Conservation (phyloP, 2,797 vertebrate genomes). For the Parauchenoglanis ngamensis region DNA sequence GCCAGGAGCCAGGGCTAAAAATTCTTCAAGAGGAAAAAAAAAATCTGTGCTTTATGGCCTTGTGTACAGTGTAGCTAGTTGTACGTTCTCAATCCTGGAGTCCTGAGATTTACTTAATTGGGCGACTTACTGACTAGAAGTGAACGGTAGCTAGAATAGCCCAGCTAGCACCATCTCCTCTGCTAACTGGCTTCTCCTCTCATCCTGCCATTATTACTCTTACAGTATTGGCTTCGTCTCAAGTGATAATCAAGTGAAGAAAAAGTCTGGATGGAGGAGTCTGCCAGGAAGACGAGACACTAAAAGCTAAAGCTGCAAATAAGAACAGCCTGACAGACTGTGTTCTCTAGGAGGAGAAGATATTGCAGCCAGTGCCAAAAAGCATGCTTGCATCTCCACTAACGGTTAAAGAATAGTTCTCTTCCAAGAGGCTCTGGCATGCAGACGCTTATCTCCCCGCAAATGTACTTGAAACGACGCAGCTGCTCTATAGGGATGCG, state of each 20-base stretch:
- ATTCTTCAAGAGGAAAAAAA: conserved; percentile 5
- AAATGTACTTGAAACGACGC: conserved; percentile 57
- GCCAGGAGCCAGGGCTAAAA: not conserved
- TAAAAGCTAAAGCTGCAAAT: conserved; percentile 18
- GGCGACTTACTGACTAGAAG: not conserved
- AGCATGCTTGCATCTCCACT: conserved; percentile 21
- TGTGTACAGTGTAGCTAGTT: not conserved
- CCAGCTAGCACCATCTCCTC: not conserved
- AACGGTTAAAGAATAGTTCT: conserved; percentile 24
- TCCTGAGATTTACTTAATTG: not conserved
- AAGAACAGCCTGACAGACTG: conserved; percentile 29
- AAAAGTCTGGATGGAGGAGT: not conserved
- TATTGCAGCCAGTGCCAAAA: conserved; percentile 34
- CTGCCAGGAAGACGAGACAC: conserved; percentile 10
- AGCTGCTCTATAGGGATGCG: conserved; percentile 59
- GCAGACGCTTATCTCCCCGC: conserved; percentile 10
- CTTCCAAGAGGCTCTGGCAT: conserved; percentile 56
- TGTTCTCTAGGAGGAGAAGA: conserved; percentile 25
- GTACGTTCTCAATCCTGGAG: not conserved
- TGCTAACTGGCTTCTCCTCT: not conserved
- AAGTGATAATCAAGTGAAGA: not conserved
- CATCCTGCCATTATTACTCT: conserved; percentile 8
- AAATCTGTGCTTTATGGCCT: not conserved
- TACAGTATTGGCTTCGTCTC: conserved; percentile 2
- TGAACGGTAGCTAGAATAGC: not conserved